Conservation (phyloP, 2,888 invertebrate genomes). For the Mellilla xanthometata region DNA sequence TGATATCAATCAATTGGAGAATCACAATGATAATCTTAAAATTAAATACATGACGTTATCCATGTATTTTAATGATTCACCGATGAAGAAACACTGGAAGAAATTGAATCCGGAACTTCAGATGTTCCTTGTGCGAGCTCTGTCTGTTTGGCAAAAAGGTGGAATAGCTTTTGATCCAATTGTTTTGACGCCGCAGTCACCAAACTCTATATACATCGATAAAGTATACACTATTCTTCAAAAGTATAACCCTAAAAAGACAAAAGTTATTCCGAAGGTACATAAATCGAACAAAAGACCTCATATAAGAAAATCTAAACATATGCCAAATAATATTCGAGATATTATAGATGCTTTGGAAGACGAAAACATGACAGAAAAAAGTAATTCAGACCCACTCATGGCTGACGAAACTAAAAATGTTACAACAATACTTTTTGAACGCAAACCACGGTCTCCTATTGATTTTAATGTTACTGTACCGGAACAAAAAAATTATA, state of each 20-base stretch:
- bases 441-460: constrained; percentile 18
- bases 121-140: constrained; percentile 57
- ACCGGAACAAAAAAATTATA: background rate
- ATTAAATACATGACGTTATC: constrained; percentile 51
- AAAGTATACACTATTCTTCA: constrained; percentile 52
- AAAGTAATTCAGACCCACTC: constrained; percentile 42
- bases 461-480: background rate
- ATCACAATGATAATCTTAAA: constrained; percentile 38
- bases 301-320: constrained; percentile 34
- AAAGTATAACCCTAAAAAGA: constrained; percentile 36
- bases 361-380: constrained; percentile 36
- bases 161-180: constrained; percentile 65
- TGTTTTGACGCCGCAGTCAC: constrained; percentile 53
- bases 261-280: constrained; percentile 24
- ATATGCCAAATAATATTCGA: constrained; percentile 51
- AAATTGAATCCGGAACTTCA: constrained; percentile 52
- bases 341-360: constrained; percentile 67
- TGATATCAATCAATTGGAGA: constrained; percentile 27
- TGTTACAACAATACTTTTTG: constrained; percentile 10
- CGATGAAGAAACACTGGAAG: constrained; percentile 57
- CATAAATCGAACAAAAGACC: constrained; percentile 38
- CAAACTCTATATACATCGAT: constrained; percentile 49
- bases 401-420: constrained; percentile 51
- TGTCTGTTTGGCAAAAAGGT: constrained; percentile 71
- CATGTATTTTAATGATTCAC: constrained; percentile 57